Conservation (phyloP, 2,888 invertebrate species). For the Chloroclystis v-ata region DNA sequence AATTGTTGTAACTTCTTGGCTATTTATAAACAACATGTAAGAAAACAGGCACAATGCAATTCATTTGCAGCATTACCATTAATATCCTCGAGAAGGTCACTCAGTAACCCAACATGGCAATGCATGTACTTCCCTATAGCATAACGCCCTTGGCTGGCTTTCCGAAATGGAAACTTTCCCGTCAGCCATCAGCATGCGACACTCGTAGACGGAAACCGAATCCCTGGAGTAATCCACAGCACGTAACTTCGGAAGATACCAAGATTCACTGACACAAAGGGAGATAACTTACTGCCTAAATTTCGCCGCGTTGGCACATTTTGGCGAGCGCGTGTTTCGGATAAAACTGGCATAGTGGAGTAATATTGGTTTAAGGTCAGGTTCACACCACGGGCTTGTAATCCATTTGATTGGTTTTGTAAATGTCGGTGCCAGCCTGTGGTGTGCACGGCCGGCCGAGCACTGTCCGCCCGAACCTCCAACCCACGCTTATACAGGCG, state of each 20-base stretch:
- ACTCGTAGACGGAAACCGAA: constrained; percentile 37
- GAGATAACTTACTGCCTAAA: constrained; percentile 63
- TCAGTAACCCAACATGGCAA: constrained; percentile 41
- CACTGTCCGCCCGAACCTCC: constrained; percentile 62
- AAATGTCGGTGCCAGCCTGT: constrained; percentile 61
- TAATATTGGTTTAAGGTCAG: constrained; percentile 45
- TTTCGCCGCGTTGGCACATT: constrained; percentile 53
- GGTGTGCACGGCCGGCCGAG: constrained; percentile 67
- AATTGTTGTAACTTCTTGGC: constrained; percentile 4
- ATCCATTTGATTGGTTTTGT: constrained; percentile 51
- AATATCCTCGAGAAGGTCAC: constrained; percentile 39
- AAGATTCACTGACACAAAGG: constrained; percentile 38
- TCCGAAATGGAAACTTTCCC: constrained; percentile 45
- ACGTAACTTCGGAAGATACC: constrained; percentile 34
- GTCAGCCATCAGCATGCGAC: constrained; percentile 45
- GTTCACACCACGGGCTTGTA: constrained; percentile 57
- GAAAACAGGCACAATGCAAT: constrained; percentile 28
- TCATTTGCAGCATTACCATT: constrained; percentile 31
- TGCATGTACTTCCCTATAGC: constrained; percentile 41
- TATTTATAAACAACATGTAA: constrained; percentile 31
- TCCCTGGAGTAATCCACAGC: constrained; percentile 30
- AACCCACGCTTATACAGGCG: constrained; percentile 61
- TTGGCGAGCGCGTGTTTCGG: constrained; percentile 58
- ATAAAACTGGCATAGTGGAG: constrained; percentile 60
- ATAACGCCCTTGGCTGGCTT: constrained; percentile 38